These are phyloP conservation scores for Thumatha senex DNA, from an alignment of 2,888 invertebrate species.

Conservation along the genomic window DNA sequence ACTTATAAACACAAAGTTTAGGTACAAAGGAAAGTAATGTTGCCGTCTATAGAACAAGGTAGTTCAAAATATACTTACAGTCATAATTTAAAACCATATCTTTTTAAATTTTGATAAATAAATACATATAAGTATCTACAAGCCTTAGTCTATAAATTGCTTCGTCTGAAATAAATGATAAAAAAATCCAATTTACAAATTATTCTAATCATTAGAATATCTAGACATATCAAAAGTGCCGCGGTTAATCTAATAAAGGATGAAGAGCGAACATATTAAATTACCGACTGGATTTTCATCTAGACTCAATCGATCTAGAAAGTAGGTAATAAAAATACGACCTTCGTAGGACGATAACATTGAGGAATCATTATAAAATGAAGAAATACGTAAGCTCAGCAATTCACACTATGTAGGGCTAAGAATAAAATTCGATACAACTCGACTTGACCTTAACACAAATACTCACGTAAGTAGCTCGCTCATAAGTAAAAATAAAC, in stretches of 20 bases:
- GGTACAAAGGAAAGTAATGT: no score
- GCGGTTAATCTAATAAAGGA: conserved; percentile 23
- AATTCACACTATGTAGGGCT: conserved; percentile 28
- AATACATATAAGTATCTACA: no score
- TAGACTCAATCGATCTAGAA: conserved; percentile 25
- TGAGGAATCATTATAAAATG: conserved; percentile 20
- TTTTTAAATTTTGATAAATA: no score
- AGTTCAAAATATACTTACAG: no score
- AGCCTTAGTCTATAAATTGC: no score
- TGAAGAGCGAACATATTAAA: conserved; percentile 17
- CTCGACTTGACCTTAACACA: conserved; percentile 50
- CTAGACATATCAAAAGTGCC: conserved; percentile 21
- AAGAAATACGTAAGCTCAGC: conserved; percentile 18
- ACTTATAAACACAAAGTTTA: no score
- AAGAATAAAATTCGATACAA: conserved; percentile 49
- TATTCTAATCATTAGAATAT: conserved; percentile 8
- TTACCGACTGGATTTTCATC: conserved; percentile 27
- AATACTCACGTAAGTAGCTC: conserved; percentile 54
- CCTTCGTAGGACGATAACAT: conserved; percentile 16
- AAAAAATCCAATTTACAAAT: conserved; percentile 5
- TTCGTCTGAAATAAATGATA: not conserved
- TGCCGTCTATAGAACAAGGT: no score
- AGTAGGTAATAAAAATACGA: conserved; percentile 28
- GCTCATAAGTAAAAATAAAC: conserved; percentile 51
- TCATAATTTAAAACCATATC: no score